Evolutionary conservation across 2,888 invertebrate species (phyloP), one percentile per base, ranked within the genome.

Genomic region (Drosophila testacea): DNA sequence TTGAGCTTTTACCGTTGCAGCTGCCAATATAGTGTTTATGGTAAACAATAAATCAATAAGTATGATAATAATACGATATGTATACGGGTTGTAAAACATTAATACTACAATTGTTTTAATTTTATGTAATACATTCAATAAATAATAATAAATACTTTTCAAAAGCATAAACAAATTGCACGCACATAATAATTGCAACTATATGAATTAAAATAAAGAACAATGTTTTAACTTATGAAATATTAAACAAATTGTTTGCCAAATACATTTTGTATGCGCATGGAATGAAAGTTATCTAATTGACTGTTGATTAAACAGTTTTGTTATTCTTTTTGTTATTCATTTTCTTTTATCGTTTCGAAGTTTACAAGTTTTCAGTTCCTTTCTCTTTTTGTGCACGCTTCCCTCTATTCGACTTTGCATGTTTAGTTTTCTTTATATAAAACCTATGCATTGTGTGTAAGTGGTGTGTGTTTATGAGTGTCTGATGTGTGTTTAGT

Each of bases 111-210:
- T 46, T 48, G 39, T 60, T 65, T 61, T 50, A 72, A 66, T 70
- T 47, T 74, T 73, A 76, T 73, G 63, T 73, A 73, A 78, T 73
- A 70, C 61, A 42, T 47, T 48, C 39, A 88, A 84, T 85, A 85
- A 86, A 88, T 85, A 89, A 69, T 73, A 79, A 77, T 84, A 76
- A 82, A 89, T 86, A 84, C 85, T 84, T 86, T 86, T 89, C 60
- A 76, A 87, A 86, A 86, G 85, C 88, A 86, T 88, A 86, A 86
- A 87, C 75, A 88, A 79, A 86, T 86, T 86, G 85, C 85, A 86
- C 85, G 54, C 76, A 69, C 70, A 52, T 74, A 88, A 86, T 77
- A 88, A 78, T 87, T 84, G 85, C 78, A 86, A 76, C 74, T 75
- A 69, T 51, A 68, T 72, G 54, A 67, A 77, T 72, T 63, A 74